phyloP scores from a whole-genome alignment of 2,888 invertebrate genomes.

The Druceiella hillmani region DNA sequence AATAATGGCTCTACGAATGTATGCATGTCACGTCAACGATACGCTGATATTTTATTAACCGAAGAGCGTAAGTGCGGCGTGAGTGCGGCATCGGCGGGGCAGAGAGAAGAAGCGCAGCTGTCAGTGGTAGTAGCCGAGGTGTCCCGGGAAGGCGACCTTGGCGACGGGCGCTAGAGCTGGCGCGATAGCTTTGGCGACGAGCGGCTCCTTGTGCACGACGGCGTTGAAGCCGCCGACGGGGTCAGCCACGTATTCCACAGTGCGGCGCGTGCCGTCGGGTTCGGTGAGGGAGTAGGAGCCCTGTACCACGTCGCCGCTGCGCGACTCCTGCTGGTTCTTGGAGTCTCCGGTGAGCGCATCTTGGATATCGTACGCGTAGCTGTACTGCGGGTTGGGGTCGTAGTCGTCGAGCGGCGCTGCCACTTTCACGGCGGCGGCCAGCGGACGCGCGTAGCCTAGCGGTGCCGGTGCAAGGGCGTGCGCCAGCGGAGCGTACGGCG shows the following conservation, averaged over 20 bases:
- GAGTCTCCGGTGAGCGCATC: constrained; percentile 59
- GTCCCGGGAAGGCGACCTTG: constrained; percentile 23
- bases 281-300: constrained; percentile 59
- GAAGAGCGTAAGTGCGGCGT: too few species aligned
- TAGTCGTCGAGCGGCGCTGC: constrained; percentile 49
- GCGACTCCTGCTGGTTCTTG: constrained; percentile 45
- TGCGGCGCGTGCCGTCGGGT: constrained; percentile 57
- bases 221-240: constrained; percentile 64
- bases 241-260: constrained; percentile 61
- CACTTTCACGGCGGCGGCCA: constrained; percentile 33
- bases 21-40: too few species aligned
- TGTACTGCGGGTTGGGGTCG: constrained; percentile 61
- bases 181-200: constrained; percentile 43
- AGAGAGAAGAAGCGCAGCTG: too few species aligned
- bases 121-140: constrained; percentile 6
- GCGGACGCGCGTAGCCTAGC: too few species aligned
- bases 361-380: constrained; percentile 64
- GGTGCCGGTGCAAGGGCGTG: too few species aligned
- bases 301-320: constrained; percentile 56
- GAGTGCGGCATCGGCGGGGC: too few species aligned
- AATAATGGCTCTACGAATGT: too few species aligned
- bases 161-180: constrained; percentile 30
- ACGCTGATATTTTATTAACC: too few species aligned
- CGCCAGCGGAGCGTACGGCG: too few species aligned
- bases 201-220: constrained; percentile 58